phyloP scores from a whole-genome alignment of 1,140 invertebrate genomes.

The Papilio dardanus region DNA sequence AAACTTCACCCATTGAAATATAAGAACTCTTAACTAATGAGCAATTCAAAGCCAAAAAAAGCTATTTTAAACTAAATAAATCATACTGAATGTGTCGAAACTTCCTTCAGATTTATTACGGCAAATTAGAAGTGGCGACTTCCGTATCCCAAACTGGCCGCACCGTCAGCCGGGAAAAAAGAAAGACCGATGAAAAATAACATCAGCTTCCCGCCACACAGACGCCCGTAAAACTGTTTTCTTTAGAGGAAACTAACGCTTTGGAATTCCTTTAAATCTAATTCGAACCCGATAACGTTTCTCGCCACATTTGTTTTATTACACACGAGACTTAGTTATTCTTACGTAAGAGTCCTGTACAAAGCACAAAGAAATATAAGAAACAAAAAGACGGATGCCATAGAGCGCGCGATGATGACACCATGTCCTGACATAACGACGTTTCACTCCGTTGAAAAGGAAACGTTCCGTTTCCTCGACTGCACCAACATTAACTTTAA shows the following conservation, averaged over 20 bases:
- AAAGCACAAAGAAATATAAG: constrained; percentile 4
- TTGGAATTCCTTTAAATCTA: constrained; percentile 34
- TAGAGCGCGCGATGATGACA: constrained; percentile 19
- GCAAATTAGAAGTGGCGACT: constrained; percentile 56
- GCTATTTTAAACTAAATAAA: constrained; percentile 16
- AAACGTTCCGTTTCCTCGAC: constrained; percentile 30
- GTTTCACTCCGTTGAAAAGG: constrained; percentile 26
- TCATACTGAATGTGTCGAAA: constrained; percentile 43
- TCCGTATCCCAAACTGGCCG: constrained; percentile 56
- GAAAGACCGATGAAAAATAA: constrained; percentile 50
- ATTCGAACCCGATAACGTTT: constrained; percentile 25
- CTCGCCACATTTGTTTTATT: constrained; percentile 38
- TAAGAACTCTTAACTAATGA: constrained; percentile 9
- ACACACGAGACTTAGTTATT: constrained; percentile 8
- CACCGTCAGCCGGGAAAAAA: constrained; percentile 55
- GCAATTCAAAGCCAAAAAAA: constrained; percentile 20
- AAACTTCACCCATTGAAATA: not conserved
- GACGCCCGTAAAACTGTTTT: constrained; percentile 42
- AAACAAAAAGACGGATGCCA: constrained; percentile 10
- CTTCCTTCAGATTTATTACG: constrained; percentile 59
- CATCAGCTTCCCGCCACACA: constrained; percentile 53
- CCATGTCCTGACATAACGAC: constrained; percentile 34
- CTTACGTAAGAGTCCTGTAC: constrained; percentile 7
- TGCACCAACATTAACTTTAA: not conserved
- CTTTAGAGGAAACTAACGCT: constrained; percentile 30